Evolutionary conservation across 2,797 vertebrate genomes (phyloP), one percentile per base, ranked within the genome.

Genomic region (Acanthurus lineatus): DNA sequence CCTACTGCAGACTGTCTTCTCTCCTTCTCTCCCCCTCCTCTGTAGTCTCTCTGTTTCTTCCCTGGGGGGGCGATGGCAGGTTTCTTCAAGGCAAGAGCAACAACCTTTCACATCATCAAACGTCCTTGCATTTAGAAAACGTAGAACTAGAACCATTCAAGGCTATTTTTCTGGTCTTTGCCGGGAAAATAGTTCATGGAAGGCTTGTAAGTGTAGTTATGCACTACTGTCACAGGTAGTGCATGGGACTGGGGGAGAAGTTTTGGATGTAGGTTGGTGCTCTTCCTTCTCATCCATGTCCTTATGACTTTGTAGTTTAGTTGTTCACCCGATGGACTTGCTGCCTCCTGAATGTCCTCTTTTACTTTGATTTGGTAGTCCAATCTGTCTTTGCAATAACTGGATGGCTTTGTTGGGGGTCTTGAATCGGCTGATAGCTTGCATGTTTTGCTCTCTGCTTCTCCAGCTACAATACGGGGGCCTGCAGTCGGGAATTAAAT

Each of bases 51-150:
- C 91, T 90, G 89, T 94, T 85, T 92, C 93, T 77, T 93, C 93
- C 90, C 91, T 94, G 89, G 92, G 93, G 90, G 90, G 93, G 89
- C 87, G 93, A 81, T 94, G 92, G 94, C 94, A 93, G 92, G 88
- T 94, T 87, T 91, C 89, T 61, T 91, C 92, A 92, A 94, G 94
- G 93, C 93, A 94, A 94, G 94, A 93, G 92, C 94, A 93, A 90
- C 93, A 90, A 91, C 92, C 91, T 90, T 69, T 78, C 70, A 51
- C 84, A 32, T 76, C 82, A 68, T 80, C 59, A n/a, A 76, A 80
- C 61, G 63, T 59, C 73, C 62, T 78, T 62, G 60, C 77, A 77
- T 69, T 45, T 83, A 87, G 85, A 73, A 47, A 73, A 75, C 17
- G n/a, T 79, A 88, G 74, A 79, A 10, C 11, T 59, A 83, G 76